Evolutionary conservation across 2,888 invertebrate species (phyloP), one percentile per base, ranked within the genome.

Genomic region (Cheilosia impressa): DNA sequence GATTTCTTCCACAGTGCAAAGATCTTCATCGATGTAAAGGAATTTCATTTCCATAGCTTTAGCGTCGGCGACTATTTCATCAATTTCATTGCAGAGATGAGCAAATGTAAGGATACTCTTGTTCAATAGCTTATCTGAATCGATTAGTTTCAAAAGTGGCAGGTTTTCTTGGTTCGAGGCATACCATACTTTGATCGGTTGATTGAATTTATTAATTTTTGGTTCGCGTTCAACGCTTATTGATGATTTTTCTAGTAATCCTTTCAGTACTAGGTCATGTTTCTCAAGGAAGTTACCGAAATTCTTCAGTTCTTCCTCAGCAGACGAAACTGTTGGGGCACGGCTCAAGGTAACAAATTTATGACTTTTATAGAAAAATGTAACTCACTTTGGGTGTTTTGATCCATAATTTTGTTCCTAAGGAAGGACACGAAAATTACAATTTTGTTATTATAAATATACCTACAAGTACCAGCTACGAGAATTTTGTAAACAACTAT

Each of bases 71-170:
- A 94, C 94, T 17, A 98, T 93, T 68, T 93, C 91, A 71, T 94
- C 93, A 79, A 97, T 95, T 93, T 98, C 98, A 88, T 95, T 93
- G 91, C 96, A 97, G 2, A 97, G 93, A 9, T 96, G 95, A 17
- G 96, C 95, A 78, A 98, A 94, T 0, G 97, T 96, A 52, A 96
- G 95, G 9, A 98, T 93, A 57, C 97, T 94, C 92, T 96, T 96
- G 43, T 96, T 96, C 88, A 98, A 93, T 62, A 95, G 93, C 90
- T 96, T 96, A 91, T 98, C 97, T 27, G 97, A 96, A 87, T 96
- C 95, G 13, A 96, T 95, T 81, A 98, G 91, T 87, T 96, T 94
- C 41, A 96, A 92, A 41, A 96, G 91, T 4, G 94, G 93, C 15
- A 95, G 93, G 87, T 94, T 93, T 92, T 97, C 97, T 24, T 87